Conservation (phyloP, 2,797 vertebrate species). For the Eutrigla gurnardus region DNA sequence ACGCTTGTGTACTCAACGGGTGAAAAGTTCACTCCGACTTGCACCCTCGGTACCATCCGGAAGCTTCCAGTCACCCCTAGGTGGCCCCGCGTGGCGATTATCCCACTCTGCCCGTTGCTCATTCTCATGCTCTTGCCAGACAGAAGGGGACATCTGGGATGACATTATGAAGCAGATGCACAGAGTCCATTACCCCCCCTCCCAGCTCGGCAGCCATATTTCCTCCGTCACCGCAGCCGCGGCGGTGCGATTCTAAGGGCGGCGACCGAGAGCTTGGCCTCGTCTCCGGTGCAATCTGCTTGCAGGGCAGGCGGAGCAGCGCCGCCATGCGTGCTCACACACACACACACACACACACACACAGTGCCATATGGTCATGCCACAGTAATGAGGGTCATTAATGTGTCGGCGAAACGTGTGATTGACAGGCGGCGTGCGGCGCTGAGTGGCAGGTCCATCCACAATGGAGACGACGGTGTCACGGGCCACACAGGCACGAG, state of each 20-base stretch:
- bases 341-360: constrained; percentile 24
- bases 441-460: constrained; percentile 71
- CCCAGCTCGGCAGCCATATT: constrained; percentile 67
- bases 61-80: constrained; percentile 14
- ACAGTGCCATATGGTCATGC: constrained; percentile 61
- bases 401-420: constrained; percentile 58
- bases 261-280: constrained; percentile 72
- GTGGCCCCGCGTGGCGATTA: constrained; percentile 17
- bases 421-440: constrained; percentile 72
- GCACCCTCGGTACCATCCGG: neutral
- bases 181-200: constrained; percentile 67
- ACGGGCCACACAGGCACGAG: constrained; percentile 24
- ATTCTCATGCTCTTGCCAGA: constrained; percentile 51
- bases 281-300: constrained; percentile 77
- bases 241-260: constrained; percentile 61
- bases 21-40: constrained; percentile 17
- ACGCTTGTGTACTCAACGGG: constrained; percentile 51
- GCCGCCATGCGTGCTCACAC: constrained; percentile 5
- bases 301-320: constrained; percentile 38
- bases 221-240: constrained; percentile 67
- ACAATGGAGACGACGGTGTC: constrained; percentile 56
- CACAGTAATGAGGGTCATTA: constrained; percentile 79
- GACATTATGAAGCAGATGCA: constrained; percentile 76
- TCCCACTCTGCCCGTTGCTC: constrained; percentile 31
- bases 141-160: constrained; percentile 75